phyloP scores from a whole-genome alignment of 2,888 invertebrate species.

The Nephrotoma guestfalica region DNA sequence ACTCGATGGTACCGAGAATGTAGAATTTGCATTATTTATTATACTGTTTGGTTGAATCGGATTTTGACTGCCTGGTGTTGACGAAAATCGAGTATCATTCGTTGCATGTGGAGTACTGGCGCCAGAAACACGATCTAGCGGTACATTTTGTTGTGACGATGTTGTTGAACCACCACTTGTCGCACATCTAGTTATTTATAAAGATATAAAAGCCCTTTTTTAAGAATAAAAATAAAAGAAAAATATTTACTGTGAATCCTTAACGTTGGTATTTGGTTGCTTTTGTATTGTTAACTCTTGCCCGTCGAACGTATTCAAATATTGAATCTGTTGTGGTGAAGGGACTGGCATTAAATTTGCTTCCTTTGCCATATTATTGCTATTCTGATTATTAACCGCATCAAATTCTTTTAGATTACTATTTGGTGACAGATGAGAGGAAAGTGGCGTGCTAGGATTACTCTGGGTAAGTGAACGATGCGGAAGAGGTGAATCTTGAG shows the following conservation, averaged over 20 bases:
- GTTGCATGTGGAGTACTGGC: conserved; percentile 30
- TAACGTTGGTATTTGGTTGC: conserved; percentile 79
- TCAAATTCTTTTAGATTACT: conserved; percentile 31
- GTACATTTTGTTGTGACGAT: conserved; percentile 8
- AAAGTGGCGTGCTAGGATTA: conserved; percentile 57
- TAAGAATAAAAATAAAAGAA: not conserved
- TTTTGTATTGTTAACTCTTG: conserved; percentile 94
- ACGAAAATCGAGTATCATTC: conserved; percentile 21
- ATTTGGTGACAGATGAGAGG: conserved; percentile 44
- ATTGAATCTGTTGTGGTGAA: conserved; percentile 91
- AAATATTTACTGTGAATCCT: conserved; percentile 43
- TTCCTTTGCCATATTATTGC: conserved; percentile 43
- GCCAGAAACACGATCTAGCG: not conserved
- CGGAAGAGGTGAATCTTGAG: conserved; percentile 42
- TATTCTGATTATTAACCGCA: conserved; percentile 12
- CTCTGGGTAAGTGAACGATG: conserved; percentile 39
- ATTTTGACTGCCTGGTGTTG: conserved; percentile 33
- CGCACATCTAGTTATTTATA: conserved; percentile 9
- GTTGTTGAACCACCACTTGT: conserved; percentile 30
- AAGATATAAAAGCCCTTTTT: conserved; percentile 9
- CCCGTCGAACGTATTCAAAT: conserved; percentile 89
- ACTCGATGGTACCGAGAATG: conserved; percentile 34
- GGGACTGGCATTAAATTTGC: conserved; percentile 91
- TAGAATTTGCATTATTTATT: conserved; percentile 18
- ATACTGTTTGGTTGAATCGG: conserved; percentile 25